Percentiles rank a stretch among this genome's conserved stretches.
These are phyloP conservation scores for Ptychoptera albimana DNA, from an alignment of 2,888 invertebrate genomes.

Conservation along the genomic window DNA sequence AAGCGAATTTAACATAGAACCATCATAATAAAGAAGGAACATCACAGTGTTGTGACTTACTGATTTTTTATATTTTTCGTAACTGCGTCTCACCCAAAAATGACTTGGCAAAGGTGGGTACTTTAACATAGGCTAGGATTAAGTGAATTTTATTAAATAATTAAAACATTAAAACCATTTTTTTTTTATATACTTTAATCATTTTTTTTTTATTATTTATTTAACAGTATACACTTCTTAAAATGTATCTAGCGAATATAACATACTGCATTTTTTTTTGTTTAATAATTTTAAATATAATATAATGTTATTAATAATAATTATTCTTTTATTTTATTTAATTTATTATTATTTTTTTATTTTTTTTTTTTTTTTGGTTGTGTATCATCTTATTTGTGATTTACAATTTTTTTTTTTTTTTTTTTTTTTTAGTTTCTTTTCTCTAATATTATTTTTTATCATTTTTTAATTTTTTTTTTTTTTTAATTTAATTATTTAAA, in stretches of 20 bases:
- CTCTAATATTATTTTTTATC: neutral
- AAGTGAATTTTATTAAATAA: too few relatives aligned
- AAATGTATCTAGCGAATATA: constrained; percentile 10
- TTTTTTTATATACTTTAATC: constrained; percentile 1
- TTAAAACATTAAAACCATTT: neutral
- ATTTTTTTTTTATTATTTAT: constrained; percentile 3
- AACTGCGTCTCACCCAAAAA: too few relatives aligned
- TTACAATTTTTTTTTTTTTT: neutral
- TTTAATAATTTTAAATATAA: constrained; percentile 2
- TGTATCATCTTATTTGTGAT: constrained; percentile 1
- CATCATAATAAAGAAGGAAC: too few relatives aligned
- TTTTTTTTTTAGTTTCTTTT: constrained; percentile 1
- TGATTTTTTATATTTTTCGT: too few relatives aligned
- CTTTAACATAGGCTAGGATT: too few relatives aligned
- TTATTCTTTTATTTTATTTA: neutral
- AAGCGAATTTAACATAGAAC: too few relatives aligned
- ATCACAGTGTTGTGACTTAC: too few relatives aligned
- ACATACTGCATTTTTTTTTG: constrained; percentile 7
- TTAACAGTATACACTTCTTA: constrained; percentile 6
- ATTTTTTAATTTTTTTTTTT: neutral
- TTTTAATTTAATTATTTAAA: constrained; percentile 1
- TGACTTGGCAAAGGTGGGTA: too few relatives aligned
- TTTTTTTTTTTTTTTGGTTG: too few relatives aligned
- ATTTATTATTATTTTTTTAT: constrained; percentile 1
- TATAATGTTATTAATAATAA: constrained; percentile 7